These are phyloP conservation scores for Spongilla lacustris DNA, from an alignment of 37 sponge, comb jelly and placozoan species.

Conservation along the genomic window DNA sequence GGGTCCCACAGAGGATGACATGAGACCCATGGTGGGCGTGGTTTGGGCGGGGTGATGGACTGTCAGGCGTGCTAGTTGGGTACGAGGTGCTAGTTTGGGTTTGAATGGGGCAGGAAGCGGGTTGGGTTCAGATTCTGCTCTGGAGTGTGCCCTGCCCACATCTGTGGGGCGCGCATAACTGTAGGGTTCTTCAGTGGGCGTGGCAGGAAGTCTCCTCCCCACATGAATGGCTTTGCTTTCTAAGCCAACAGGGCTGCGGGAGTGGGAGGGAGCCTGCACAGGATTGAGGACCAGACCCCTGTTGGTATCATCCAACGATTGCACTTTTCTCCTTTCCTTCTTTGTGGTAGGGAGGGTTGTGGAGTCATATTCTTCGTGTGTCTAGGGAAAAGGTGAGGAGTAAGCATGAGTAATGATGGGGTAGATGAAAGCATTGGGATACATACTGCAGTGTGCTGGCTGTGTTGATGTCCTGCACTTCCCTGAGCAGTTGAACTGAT, in stretches of 20 bases:
- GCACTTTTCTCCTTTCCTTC: constrained; percentile 28
- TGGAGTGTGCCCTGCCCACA: constrained; percentile 25
- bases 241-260: background rate
- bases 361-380: constrained; percentile 13
- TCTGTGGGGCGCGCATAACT: background rate
- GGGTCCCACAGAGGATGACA: background rate
- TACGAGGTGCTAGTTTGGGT: constrained; percentile 12
- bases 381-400: background rate
- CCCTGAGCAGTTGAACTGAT: background rate
- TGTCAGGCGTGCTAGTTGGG: background rate
- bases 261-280: constrained; percentile 21
- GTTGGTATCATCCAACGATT: constrained; percentile 6
- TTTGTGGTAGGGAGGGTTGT: constrained; percentile 48
- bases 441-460: background rate
- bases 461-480: background rate
- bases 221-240: background rate
- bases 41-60: background rate
- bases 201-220: constrained; percentile 26
- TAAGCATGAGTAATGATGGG: no score
- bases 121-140: constrained; percentile 71
- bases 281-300: background rate
- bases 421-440: background rate
- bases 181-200: constrained; percentile 47
- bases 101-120: constrained; percentile 76
- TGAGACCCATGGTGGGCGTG: background rate